A percentile compares a stretch with the other conserved stretches of the same genome.
Evolutionary conservation across 2,797 vertebrate species (phyloP).

Genomic region (Hirundo rustica): DNA sequence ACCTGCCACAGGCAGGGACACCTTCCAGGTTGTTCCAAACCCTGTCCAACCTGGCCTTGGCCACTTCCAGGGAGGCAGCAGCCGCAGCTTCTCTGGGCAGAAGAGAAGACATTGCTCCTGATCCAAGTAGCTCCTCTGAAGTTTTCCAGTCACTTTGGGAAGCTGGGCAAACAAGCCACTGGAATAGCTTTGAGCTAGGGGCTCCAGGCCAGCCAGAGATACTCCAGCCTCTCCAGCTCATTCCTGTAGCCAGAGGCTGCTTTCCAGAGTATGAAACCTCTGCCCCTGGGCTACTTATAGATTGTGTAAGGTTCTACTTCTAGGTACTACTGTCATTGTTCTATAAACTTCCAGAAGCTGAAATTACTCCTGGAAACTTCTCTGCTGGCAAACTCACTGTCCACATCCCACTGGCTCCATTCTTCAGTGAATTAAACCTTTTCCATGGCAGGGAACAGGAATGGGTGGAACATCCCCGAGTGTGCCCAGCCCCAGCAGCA

Average conservation of each 20-base stretch:
- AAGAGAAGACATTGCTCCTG: not conserved
- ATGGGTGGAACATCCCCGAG: accelerated
- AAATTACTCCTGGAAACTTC: not conserved
- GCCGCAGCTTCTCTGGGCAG: not conserved
- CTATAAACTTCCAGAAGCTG: not conserved
- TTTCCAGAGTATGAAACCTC: not conserved
- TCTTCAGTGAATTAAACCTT: not conserved
- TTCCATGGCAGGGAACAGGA: not conserved
- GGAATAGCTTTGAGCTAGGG: not conserved
- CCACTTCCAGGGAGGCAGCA: not conserved
- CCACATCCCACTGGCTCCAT: not conserved
- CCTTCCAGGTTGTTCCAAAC: not conserved
- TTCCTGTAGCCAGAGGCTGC: not conserved
- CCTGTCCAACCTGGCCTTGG: not conserved
- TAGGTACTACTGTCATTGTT: not conserved
- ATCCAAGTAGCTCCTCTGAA: not conserved
- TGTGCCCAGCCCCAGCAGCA: not conserved
- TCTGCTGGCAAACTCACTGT: not conserved
- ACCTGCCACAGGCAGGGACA: not conserved
- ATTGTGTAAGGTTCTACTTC: not conserved
- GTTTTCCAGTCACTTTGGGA: not conserved
- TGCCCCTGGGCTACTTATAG: not conserved
- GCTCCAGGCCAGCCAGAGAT: not conserved
- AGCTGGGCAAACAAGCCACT: not conserved
- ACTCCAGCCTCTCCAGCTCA: not conserved